Base-by-base conservation (phyloP, 35 echinoderm and acorn worm genomes). In the Strongylocentrotus purpuratus region DNA sequence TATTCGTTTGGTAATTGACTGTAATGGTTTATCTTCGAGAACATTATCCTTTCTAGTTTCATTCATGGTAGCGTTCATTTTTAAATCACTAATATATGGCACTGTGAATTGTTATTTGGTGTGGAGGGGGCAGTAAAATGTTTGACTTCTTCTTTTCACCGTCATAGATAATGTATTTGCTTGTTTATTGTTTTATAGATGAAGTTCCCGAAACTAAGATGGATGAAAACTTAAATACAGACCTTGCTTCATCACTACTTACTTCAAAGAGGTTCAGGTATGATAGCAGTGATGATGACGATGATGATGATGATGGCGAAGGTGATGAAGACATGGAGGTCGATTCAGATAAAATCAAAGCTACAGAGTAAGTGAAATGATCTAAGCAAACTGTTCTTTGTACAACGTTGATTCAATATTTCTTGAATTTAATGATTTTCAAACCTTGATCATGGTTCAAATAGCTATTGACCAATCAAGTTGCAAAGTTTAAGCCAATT, bases 241-340 rank as follows among this genome's bases (percentile, higher is more conserved):
- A 58, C 91, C 59, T 94, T 25, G 78, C 59, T 32, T 94, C 94
- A 14, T 94, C 94, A 28, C 48, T 93, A 3, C 7, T 93, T 28
- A 13, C 91, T 32, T 93, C 91, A 33, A 93, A 93, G 46, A 33
- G 91, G 46, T 93, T 93, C 91, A 93, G 58, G 48, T 93, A 93
- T 12, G 96, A 97, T 90, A 97, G 96, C 85, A 97, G 96, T 52
- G 94, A 95, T 61, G 86, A 85, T 45, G 95, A 96, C 31, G 59
- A 94, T 86, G 97, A 97, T 22, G 71, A 61, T 86, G 95, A 97
- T 22, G 50, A 98, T 31, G 97, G 95, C 10, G 78, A 61, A 50
- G 95, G 96, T 22, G 50, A 98, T 18, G 94, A 95, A 25, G 86
- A 89, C 10, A n/a, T 65, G 78, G 94, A 94, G 14, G 61, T 87